These are phyloP conservation scores for Cherax quadricarinatus DNA, from an alignment of 1,140 invertebrate species.

Conservation along the genomic window DNA sequence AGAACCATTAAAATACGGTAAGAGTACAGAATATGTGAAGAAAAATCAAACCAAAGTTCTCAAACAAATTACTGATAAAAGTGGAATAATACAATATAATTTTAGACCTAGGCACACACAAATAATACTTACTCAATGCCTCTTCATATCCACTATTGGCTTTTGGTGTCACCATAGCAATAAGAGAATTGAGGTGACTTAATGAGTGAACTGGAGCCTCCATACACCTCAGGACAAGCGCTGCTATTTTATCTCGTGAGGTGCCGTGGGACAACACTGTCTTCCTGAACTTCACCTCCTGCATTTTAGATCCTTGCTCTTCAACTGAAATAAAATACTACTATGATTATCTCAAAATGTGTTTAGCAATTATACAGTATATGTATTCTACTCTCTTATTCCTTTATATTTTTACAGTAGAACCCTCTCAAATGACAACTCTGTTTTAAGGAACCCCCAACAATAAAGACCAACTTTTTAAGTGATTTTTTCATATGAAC, in stretches of 20 bases:
- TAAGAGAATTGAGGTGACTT: slow-evolving; percentile 82
- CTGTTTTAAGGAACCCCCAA: too few species aligned
- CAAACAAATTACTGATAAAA: too few species aligned
- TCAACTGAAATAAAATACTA: slow-evolving; percentile 31
- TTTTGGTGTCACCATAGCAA: slow-evolving; percentile 83
- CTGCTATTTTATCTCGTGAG: slow-evolving; percentile 90
- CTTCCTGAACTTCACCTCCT: slow-evolving; percentile 84
- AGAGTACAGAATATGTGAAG: too few species aligned
- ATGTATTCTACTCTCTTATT: too few species aligned
- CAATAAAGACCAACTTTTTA: too few species aligned
- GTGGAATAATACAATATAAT: too few species aligned
- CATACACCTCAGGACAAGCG: slow-evolving; percentile 88
- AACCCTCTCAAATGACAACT: too few species aligned
- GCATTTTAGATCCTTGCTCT: slow-evolving; percentile 75
- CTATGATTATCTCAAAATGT: neutral
- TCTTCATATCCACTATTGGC: slow-evolving; percentile 54
- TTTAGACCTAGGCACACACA: neutral
- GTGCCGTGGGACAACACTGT: slow-evolving; percentile 89
- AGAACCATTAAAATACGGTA: too few species aligned
- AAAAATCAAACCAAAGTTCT: too few species aligned
- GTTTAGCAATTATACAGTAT: too few species aligned
- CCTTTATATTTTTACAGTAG: too few species aligned
- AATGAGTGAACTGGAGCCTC: slow-evolving; percentile 91
- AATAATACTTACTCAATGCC: slow-evolving; percentile 32
- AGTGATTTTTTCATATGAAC: too few species aligned